Evolutionary conservation across 2,113 vertebrate genomes (phyloP).

Genomic region (Syngnathus scovelli): DNA sequence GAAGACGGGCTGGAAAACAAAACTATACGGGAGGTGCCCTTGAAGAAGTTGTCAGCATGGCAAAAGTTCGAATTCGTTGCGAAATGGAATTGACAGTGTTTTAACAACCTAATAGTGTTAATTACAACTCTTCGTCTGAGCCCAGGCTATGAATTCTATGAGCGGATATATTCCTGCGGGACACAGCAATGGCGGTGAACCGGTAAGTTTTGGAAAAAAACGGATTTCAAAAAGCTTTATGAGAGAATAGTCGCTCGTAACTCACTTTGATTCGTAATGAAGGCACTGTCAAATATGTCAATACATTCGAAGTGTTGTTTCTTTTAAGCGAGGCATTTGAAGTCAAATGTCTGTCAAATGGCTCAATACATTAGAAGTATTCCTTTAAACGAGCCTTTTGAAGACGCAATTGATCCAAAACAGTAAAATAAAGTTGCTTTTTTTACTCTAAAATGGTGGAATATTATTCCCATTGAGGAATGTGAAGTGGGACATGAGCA

Average conservation of each 20-base stretch:
- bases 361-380: no score
- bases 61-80: slow-evolving; percentile 5
- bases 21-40: slow-evolving; percentile 36
- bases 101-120: background rate
- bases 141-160: slow-evolving; percentile 40
- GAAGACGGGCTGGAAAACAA: slow-evolving; percentile 1
- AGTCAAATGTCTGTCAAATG: no score
- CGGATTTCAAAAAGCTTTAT: background rate
- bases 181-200: slow-evolving; percentile 27
- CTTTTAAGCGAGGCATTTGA: no score
- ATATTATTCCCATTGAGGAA: background rate
- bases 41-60: slow-evolving; percentile 28
- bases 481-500: background rate
- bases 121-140: background rate
- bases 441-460: background rate
- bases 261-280: no score
- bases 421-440: background rate
- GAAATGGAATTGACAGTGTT: background rate
- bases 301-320: background rate
- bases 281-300: background rate
- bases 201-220: slow-evolving; percentile 36
- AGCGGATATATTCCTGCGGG: slow-evolving; percentile 14
- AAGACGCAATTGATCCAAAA: background rate
- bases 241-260: no score
- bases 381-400: background rate